Evolutionary conservation across 2,797 vertebrate species (phyloP), one percentile per base, ranked within the genome.

Genomic region (Graptemys geographica): DNA sequence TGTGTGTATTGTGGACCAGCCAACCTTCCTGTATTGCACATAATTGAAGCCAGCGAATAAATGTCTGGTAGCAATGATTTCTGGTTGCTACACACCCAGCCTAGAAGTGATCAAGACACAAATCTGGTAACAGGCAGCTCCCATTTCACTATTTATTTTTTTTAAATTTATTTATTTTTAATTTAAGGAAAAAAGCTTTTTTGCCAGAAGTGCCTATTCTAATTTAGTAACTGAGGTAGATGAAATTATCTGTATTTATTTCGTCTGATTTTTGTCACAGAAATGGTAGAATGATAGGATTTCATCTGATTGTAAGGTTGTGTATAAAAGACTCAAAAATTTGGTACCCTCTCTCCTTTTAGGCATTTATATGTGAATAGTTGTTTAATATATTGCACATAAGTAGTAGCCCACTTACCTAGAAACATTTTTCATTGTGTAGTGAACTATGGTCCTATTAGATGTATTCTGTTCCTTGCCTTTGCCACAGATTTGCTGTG

Each of bases 221-320:
- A 33, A 62, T 33, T 18, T 62, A 62, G 59, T 33, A n/a, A 62
- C 33, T 9, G 59, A 33, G 31, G 31, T 62, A 33, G 59, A 31
- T 62, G 31, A 62, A 15, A 33, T 62, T 62, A 62, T 33, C 2
- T n/a, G 7, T 62, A 62, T 62, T 62, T 4, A 62, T n/a, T 62
- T 18, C 6, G 2, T 33, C 31, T 62, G 15, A 62, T 33, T 16
- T 62, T 62, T 62, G 31, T 33, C 31, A 15, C 27, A 62, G 59
- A 62, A 28, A 33, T n/a, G 59, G 3, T 62, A 62, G 59, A 33
- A 62, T 59, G 56, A 44, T 93, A 18, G 23, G 52, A 69, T 37
- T 92, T 5, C 13, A 28, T 76, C 47, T 33, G 44, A 84, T 23
- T 0, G 0, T 28, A 72, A 49, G 11, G n/a, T 69, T 3, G 25